phyloP scores from a whole-genome alignment of 1,140 invertebrate species.

The Bombus fervidus region DNA sequence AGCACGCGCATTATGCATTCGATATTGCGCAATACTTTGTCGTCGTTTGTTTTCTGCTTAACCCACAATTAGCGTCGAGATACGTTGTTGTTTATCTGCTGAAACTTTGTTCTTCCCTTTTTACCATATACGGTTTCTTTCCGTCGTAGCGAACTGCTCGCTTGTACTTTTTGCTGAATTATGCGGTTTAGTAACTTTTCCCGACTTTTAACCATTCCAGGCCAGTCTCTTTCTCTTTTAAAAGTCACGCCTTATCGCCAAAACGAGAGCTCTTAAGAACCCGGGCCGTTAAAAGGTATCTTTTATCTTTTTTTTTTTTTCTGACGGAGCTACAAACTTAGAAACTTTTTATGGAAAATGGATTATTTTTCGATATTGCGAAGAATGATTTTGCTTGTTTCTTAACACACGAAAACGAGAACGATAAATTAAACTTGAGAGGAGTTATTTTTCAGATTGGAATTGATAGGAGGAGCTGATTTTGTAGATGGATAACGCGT shows the following conservation, averaged over 20 bases:
- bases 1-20: constrained; percentile 8
- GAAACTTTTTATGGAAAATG: not conserved
- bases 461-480: no score
- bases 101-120: not conserved
- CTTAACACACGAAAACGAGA: not conserved
- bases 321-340: not conserved
- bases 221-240: no score
- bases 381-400: not conserved
- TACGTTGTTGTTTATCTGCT: not conserved
- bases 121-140: no score
- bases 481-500: no score
- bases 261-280: no score
- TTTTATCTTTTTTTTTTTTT: not conserved
- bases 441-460: not conserved
- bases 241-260: no score
- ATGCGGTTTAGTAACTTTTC: no score
- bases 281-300: no score
- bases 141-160: no score
- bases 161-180: no score
- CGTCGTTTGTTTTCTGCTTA: constrained; percentile 3
- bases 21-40: constrained; percentile 25
- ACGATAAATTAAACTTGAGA: not conserved
- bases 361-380: not conserved
- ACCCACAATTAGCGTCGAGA: not conserved
- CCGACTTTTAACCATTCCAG: no score